Base-by-base conservation (phyloP, 2,113 vertebrate species). In the Plectropomus leopardus region DNA sequence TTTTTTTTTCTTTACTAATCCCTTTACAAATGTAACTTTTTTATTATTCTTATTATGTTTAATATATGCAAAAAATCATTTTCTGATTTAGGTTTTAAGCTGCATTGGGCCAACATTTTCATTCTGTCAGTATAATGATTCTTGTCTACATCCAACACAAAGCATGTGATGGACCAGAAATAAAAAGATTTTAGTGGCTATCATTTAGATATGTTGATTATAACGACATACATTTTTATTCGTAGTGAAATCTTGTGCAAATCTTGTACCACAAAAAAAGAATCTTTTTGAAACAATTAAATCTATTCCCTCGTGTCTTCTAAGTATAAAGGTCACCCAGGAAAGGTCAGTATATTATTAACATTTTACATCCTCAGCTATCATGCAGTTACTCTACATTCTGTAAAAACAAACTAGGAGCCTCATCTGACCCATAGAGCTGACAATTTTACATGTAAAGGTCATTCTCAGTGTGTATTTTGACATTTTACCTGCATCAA, bases 291-390 rank as follows among this genome's bases (percentile, higher is more conserved):
- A 78, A 74, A 79, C 76, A 3, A 71, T 77, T 50, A 80, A 68
- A 82, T 34, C 16, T 58, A 23, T 82, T 68, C 26, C 83, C 65
- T 58, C 2, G 54, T 63, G 57, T 64, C 21, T 51, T 71, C 47
- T 32, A 48, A 24, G 55, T 67, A 32, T 68, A 61, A 87, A 92
- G 74, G 82, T 82, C 71, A 76, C 71, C 9, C 34, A 71, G 30
- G 10, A 89, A 89, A 88, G 86, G 74, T 83, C 83, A 60, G 80
- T 30, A 76, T 84, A 76, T 86, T 79, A 75, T 84, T 84, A 82
- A 85, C 80, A 89, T 89, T 86, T 80, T 71, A 67, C 70, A 83
- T 71, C 73, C 40, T 85, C 28, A 78, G 55, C 66, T 42, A 72
- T 57, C 51, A 30, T 51, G 54, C 59, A 60, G 57, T 83, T 73